phyloP scores from a whole-genome alignment of 2,797 vertebrate species.

The Hippocampus kuda region DNA sequence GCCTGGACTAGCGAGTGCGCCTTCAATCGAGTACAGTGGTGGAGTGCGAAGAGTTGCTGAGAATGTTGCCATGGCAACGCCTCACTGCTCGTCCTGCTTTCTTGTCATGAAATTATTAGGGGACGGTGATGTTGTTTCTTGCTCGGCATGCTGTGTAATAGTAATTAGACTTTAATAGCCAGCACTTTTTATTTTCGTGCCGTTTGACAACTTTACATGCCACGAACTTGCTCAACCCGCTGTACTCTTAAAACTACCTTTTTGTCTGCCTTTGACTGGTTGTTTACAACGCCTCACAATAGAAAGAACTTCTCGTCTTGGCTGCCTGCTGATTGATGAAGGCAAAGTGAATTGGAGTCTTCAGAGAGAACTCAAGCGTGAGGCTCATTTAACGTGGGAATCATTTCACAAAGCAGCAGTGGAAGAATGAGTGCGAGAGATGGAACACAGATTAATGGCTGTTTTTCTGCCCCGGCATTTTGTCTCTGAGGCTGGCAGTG shows the following conservation, averaged over 20 bases:
- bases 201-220: too few species aligned
- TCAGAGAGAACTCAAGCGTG: constrained; percentile 19
- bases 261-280: neutral
- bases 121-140: constrained; percentile 59
- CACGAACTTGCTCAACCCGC: neutral
- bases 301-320: neutral
- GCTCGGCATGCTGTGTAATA: constrained; percentile 55
- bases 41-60: constrained; percentile 47
- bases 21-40: constrained; percentile 30
- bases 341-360: neutral
- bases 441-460: constrained; percentile 52
- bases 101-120: constrained; percentile 57
- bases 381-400: constrained; percentile 23
- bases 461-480: constrained; percentile 51
- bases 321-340: neutral
- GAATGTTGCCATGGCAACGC: constrained; percentile 72
- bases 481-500: constrained; percentile 59
- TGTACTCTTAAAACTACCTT: neutral
- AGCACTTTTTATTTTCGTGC: neutral
- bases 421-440: constrained; percentile 34
- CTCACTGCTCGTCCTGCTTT: constrained; percentile 51
- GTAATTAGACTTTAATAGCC: constrained; percentile 22
- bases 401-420: constrained; percentile 25
- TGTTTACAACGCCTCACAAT: neutral
- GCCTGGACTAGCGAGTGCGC: constrained; percentile 34